Evolutionary conservation across 2,113 vertebrate genomes (phyloP).

Genomic region (Anoplopoma fimbria): DNA sequence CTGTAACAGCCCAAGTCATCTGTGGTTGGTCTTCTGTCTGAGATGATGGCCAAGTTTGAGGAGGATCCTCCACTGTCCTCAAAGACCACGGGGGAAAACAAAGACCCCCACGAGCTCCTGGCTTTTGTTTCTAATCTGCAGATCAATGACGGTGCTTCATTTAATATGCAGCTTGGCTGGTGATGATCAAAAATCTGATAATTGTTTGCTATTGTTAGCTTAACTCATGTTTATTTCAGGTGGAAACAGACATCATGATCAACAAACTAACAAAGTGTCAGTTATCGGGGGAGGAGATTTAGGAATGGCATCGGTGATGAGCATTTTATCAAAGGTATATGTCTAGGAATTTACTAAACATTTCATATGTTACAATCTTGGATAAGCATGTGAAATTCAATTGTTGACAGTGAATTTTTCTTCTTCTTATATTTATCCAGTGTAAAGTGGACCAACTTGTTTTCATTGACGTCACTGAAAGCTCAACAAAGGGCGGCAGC

Average conservation of each 20-base stretch:
- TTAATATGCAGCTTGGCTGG: background rate
- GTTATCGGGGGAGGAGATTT: constrained; percentile 94
- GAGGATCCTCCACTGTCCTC: constrained; percentile 92
- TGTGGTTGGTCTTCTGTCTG: constrained; percentile 87
- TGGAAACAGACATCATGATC: constrained; percentile 64
- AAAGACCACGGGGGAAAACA: constrained; percentile 78
- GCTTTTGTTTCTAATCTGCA: constrained; percentile 86
- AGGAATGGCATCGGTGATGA: constrained; percentile 90
- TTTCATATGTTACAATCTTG: background rate
- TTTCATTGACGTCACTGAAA: constrained; percentile 90
- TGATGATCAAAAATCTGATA: background rate
- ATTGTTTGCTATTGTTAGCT: background rate
- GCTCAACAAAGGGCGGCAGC: constrained; percentile 88
- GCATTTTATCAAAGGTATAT: constrained; percentile 90
- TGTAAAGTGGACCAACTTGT: constrained; percentile 90
- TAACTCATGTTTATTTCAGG: constrained; percentile 53
- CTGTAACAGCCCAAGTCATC: constrained; percentile 90
- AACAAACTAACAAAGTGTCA: constrained; percentile 87
- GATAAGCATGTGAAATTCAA: no score
- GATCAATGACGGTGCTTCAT: constrained; percentile 87
- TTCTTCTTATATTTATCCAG: constrained; percentile 68
- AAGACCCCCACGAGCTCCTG: constrained; percentile 88
- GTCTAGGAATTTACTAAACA: background rate
- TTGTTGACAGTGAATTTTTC: background rate
- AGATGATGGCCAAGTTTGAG: constrained; percentile 95